phyloP scores from a whole-genome alignment of 2,888 invertebrate species.

The Melitaea athalia region DNA sequence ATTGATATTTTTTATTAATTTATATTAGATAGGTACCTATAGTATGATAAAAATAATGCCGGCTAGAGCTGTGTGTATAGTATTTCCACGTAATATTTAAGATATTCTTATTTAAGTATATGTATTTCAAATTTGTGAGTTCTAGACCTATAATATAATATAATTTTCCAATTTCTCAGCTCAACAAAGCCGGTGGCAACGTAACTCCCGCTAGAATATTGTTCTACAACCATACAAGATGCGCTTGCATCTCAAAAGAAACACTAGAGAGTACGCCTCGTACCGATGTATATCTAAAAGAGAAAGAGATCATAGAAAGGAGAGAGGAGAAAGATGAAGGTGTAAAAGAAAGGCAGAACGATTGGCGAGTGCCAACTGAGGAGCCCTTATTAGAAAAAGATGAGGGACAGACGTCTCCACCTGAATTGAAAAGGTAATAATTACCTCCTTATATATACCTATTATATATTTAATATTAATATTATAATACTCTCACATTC shows the following conservation, averaged over 20 bases:
- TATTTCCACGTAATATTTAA: no score
- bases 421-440: constrained; percentile 63
- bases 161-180: constrained; percentile 48
- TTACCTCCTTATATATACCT: no score
- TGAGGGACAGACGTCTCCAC: constrained; percentile 63
- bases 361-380: constrained; percentile 58
- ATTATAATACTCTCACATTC: no score
- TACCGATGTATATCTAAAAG: constrained; percentile 40
- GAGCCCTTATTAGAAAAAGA: constrained; percentile 55
- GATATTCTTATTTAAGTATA: background rate
- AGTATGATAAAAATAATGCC: no score
- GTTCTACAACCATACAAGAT: constrained; percentile 74
- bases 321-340: constrained; percentile 41
- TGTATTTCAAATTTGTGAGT: background rate
- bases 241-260: constrained; percentile 66
- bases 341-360: constrained; percentile 49
- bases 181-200: constrained; percentile 64
- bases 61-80: no score
- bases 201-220: constrained; percentile 60
- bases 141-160: background rate
- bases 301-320: constrained; percentile 8
- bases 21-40: no score
- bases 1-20: no score
- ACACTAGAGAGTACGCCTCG: constrained; percentile 53
- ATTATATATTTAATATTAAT: no score